Evolutionary conservation across 1,140 invertebrate genomes (phyloP), one percentile per base, ranked within the genome.

Genomic region (Drosophila miranda): DNA sequence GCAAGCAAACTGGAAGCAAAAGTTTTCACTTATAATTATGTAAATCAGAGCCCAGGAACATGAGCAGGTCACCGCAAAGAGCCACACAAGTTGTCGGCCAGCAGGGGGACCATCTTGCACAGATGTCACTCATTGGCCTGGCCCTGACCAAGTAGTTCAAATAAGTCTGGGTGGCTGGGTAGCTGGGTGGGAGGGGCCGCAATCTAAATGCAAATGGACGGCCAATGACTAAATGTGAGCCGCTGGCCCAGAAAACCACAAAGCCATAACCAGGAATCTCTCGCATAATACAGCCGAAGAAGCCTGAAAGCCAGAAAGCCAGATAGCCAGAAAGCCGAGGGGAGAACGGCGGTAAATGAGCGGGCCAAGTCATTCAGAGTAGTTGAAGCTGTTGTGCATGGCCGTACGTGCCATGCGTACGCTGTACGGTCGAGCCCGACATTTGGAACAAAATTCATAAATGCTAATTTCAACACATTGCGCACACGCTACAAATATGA

Each of bases 381-480:
- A 71, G 57, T 66, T 64, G 51, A 38, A 48, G 58, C 50, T 73
- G 51, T 54, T 52, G 41, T 46, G 46, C 9, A 63, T 49, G 41
- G 21, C 14, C 50, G 64, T 67, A 61, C 68, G 61, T 70, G 77
- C 50, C 58, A 19, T 44, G 55, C 59, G 80, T 56, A 55, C 55
- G 52, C 34, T 4, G 34, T 38, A 4, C 9, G 34, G 8, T 30
- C 6, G 53, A 67, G 74, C 78, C 75, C 71, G 67, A 78, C 78
- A 82, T 87, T 87, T 87, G 82, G 78, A 71, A 88, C 74, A 81
- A 87, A 87, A 87, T 87, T 87, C 82, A 87, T 87, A 87, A 87
- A 87, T 87, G 82, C 82, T 87, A 87, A 87, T 87, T 87, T 87
- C 82, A 87, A 87, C 82, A 87, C 82, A 87, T 87, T 87, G 82